phyloP scores from a whole-genome alignment of 1,140 invertebrate species.

The Hypsibius dujardini region DNA sequence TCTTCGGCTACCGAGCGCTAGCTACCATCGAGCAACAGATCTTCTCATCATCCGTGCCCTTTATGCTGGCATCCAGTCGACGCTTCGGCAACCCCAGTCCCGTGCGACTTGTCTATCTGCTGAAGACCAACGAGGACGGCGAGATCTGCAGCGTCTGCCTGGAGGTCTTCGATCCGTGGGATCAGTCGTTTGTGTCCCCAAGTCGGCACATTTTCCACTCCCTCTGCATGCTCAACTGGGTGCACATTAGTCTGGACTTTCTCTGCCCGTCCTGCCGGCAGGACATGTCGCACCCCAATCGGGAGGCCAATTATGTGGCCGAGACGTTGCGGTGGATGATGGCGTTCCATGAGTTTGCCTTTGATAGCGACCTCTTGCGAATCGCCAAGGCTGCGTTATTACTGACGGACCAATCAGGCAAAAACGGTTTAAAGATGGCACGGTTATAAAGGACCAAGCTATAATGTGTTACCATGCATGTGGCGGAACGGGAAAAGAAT shows the following conservation, averaged over 20 bases:
- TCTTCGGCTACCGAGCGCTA: not conserved
- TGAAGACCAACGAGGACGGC: not conserved
- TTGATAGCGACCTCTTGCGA: not conserved
- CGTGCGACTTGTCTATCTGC: not conserved
- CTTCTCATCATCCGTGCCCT: not conserved
- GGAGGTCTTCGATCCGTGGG: not conserved
- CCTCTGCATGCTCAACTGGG: not conserved
- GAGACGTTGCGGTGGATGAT: not conserved
- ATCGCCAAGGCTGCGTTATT: too few relatives aligned
- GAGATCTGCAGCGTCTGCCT: conserved; percentile 5
- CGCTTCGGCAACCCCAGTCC: not conserved
- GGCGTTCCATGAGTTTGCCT: not conserved
- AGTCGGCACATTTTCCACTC: not conserved
- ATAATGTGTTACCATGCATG: too few relatives aligned
- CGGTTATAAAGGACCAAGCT: too few relatives aligned
- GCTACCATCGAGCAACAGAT: conserved; percentile 4
- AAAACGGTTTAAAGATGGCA: too few relatives aligned
- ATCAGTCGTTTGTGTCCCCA: not conserved
- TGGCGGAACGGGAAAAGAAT: too few relatives aligned
- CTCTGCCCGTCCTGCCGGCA: not conserved
- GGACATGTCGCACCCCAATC: not conserved
- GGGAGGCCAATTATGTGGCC: not conserved
- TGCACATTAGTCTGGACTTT: not conserved
- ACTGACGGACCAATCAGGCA: too few relatives aligned
- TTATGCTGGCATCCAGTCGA: not conserved